Percentiles rank a stretch among this genome's conserved stretches.
Conservation (phyloP, 2,113 vertebrate species). For the Ictalurus furcatus region DNA sequence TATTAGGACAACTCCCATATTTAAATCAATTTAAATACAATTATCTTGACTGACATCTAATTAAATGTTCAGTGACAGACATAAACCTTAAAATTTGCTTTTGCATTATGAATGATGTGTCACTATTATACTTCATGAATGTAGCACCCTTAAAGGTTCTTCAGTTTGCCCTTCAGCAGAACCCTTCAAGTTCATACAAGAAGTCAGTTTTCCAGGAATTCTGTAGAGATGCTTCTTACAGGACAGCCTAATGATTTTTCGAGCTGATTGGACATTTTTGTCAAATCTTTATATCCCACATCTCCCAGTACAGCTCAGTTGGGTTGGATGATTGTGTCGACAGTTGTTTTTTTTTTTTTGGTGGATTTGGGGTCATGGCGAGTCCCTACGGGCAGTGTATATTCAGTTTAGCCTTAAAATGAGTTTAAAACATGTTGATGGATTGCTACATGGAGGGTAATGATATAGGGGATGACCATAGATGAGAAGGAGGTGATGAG, state of each 20-base stretch:
- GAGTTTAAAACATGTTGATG: conserved; percentile 8
- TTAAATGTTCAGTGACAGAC: neutral
- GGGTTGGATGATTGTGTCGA: neutral
- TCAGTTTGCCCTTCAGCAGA: neutral
- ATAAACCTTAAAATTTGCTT: neutral
- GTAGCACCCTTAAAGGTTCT: neutral
- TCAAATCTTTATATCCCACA: neutral
- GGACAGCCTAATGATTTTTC: neutral
- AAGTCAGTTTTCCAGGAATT: neutral
- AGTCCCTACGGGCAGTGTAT: neutral
- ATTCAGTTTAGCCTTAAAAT: neutral
- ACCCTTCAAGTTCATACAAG: neutral
- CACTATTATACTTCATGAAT: neutral
- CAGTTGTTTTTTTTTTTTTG: no score
- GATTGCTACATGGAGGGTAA: conserved; percentile 13
- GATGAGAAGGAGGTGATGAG: conserved; percentile 12
- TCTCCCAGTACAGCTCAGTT: neutral
- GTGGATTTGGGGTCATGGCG: neutral
- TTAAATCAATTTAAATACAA: neutral
- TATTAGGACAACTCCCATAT: neutral
- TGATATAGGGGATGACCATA: conserved; percentile 20
- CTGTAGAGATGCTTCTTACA: neutral
- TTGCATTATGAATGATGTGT: neutral
- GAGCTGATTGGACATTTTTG: neutral
- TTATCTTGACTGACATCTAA: neutral